These are phyloP conservation scores for Sarcophilus harrisii DNA, from an alignment of 2,797 vertebrate species.

Conservation along the genomic window DNA sequence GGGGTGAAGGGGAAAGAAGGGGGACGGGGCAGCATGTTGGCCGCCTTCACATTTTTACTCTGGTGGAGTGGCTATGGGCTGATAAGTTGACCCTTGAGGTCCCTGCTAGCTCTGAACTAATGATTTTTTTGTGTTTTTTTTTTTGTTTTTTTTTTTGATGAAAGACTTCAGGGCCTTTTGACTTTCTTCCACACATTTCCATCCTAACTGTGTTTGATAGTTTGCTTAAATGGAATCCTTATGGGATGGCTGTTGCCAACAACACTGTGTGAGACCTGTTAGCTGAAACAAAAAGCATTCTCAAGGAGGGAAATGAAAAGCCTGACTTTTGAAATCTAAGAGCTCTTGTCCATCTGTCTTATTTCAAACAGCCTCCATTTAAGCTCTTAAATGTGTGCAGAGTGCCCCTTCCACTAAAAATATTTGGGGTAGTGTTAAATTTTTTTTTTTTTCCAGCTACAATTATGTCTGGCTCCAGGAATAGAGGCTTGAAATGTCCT, in stretches of 20 bases:
- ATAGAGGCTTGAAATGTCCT: constrained; percentile 61
- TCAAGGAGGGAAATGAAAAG: constrained; percentile 79
- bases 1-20: not conserved
- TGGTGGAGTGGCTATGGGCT: not conserved
- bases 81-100: not conserved
- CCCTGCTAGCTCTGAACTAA: constrained; percentile 8
- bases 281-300: constrained; percentile 82
- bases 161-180: constrained; percentile 74
- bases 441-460: constrained; percentile 76
- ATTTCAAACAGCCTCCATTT: constrained; percentile 80
- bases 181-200: constrained; percentile 78
- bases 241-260: constrained; percentile 80
- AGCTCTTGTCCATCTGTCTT: constrained; percentile 83
- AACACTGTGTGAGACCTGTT: constrained; percentile 83
- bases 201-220: constrained; percentile 78
- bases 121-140: constrained; percentile 37
- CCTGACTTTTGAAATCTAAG: constrained; percentile 82
- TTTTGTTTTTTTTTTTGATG: constrained; percentile 33
- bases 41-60: not conserved
- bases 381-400: constrained; percentile 81
- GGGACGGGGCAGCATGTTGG: not conserved
- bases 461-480: constrained; percentile 69
- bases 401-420: constrained; percentile 76
- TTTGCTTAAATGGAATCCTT: constrained; percentile 85
- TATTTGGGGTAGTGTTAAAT: constrained; percentile 69